Evolutionary conservation across 37 sponge, comb jelly and placozoan genomes (phyloP), one percentile per base, ranked within the genome.

Genomic region (Spongilla lacustris): DNA sequence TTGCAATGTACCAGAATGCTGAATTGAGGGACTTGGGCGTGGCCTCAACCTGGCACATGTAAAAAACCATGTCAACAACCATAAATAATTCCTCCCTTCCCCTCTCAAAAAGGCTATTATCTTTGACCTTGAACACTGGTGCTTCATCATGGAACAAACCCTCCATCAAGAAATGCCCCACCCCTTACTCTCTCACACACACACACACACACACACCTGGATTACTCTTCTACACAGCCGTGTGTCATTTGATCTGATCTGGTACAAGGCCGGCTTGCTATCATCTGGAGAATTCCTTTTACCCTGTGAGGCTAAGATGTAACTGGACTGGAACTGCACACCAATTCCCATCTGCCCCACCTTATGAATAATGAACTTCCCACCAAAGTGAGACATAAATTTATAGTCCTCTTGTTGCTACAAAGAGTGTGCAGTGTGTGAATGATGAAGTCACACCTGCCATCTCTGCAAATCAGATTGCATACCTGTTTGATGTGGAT

Each of bases 381-480:
- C 91, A 17, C 93, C 96, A 85, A 99, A 99, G 83, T 99, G 97
- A 48, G 96, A 89, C 32, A 99, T 85, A 66, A 99, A 94, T 73
- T 90, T 84, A 27, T 86, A 69, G 73, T 87, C 88, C 85, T 99
- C 99, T 82, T 97, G 97, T 89, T 99, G 99, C 91, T 97, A 89
- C 12, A 37, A 35, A 12, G 41, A 23, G 12, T 8, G 21, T 41
- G 27, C 79, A 78, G 19, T 34, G 38, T 41, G 27, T 38, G 26
- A 29, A 70, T 29, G 26, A 74, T 4, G 2, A 4, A 74, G n/a
- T 17, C 10, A 28, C 24, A 17, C 31, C 71, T 24, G 38, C 5
- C 33, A 66, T 29, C 26, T 38, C 22, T n/a, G 35, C 27, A 23
- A 12, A 67, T 30, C 23, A 68, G 12, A 37, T 34, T 26, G n/a